A percentile compares a stretch with the other conserved stretches of the same genome.
phyloP scores from a whole-genome alignment of 2,797 vertebrate species.

The Pogonophryne albipinna region DNA sequence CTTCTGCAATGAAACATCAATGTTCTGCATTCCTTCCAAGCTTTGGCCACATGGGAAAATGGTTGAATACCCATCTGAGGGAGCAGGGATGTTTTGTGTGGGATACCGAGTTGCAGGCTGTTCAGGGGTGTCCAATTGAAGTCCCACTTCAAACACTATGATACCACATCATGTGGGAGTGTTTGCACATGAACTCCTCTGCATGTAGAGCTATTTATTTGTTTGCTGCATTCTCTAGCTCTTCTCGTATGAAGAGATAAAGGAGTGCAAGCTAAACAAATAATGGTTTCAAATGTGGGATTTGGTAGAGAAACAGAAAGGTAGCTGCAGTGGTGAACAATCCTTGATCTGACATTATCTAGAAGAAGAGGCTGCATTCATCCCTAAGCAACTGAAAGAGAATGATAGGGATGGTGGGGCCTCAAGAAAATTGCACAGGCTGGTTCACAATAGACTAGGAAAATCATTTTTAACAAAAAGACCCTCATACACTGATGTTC shows the following conservation, averaged over 20 bases:
- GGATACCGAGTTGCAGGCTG: slow-evolving; percentile 67
- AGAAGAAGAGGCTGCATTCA: slow-evolving; percentile 50
- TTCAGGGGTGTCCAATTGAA: slow-evolving; percentile 80
- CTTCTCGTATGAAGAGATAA: slow-evolving; percentile 49
- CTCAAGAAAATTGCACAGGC: slow-evolving; percentile 4
- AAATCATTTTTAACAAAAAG: not conserved
- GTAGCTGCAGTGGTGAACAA: slow-evolving; percentile 58
- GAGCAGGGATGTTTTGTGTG: slow-evolving; percentile 74
- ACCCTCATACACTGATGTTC: not conserved
- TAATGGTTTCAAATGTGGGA: slow-evolving; percentile 38
- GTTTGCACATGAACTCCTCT: slow-evolving; percentile 75
- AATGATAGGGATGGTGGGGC: slow-evolving; percentile 12
- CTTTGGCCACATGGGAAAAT: slow-evolving; percentile 65
- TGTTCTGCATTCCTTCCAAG: slow-evolving; percentile 60
- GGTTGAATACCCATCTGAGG: slow-evolving; percentile 77
- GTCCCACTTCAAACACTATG: slow-evolving; percentile 80
- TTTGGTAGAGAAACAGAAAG: slow-evolving; percentile 38
- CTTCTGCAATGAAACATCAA: slow-evolving; percentile 54
- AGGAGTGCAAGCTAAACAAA: slow-evolving; percentile 26
- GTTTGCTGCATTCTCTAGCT: slow-evolving; percentile 45
- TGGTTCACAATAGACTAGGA: slow-evolving; percentile 11
- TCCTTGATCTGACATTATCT: slow-evolving; percentile 53
- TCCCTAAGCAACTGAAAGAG: slow-evolving; percentile 23
- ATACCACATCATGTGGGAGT: slow-evolving; percentile 83
- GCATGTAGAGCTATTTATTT: slow-evolving; percentile 71